Evolutionary conservation across 1,140 invertebrate genomes (phyloP), one percentile per base, ranked within the genome.

Genomic region (Ceratoteleas bidentatus): DNA sequence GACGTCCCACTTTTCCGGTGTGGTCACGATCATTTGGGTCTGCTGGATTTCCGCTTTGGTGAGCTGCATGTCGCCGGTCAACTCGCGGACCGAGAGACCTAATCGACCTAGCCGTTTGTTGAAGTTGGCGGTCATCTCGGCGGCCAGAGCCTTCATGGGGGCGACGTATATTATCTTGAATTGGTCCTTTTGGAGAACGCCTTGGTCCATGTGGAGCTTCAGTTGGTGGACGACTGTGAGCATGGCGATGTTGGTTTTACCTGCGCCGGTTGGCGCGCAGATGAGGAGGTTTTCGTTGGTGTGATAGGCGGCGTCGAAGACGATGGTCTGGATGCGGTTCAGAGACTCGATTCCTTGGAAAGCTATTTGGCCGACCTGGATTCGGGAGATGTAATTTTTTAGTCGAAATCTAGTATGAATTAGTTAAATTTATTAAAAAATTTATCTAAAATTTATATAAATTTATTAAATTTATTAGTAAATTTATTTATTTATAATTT

Each of bases 1-100:
- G 11, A 99, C 98, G 91, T 99, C 99, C 98, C 99, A 99, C 88
- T 99, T 99, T 92, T 99, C 99, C 0, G 99, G 99, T 0, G 99
- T 99, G 0, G 98, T 98, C 3, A 99, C 97, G 14, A 99, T 93
- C 95, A 99, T 99, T 91, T 99, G 98, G 0, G 99, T 99, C 86
- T 98, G 95, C 15, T 95, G 93, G 69, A 99, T 99, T 92, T 99
- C 98, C 38, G 94, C 93, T 89, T 99, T 99, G 0, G 97, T 98
- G 15, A 99, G 91, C 86, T 99, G 97, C 96, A 99, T 99, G 90
- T 99, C 99, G 13, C 99, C 99, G 0, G 99, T 99, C 38, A 99
- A 92, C 92, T 99, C 99, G 69, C 95, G 93, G 0, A 99, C 98
- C 3, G 92, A 88, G 14, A 99, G 94, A 8, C 97, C 97, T 0